phyloP scores from a whole-genome alignment of 2,797 vertebrate genomes.

The Cyprinodon diabolis region DNA sequence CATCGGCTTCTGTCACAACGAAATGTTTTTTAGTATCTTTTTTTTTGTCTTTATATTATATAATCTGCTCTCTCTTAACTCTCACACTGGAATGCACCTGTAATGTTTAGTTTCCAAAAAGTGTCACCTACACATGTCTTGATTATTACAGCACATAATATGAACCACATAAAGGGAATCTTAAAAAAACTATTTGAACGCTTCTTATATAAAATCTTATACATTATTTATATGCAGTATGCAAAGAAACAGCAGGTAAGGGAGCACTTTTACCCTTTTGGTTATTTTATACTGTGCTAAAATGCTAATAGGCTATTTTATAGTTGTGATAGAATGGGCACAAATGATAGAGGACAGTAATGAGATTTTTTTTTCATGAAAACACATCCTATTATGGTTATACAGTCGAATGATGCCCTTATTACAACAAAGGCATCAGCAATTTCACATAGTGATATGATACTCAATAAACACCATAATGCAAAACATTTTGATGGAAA shows the following conservation, averaged over 20 bases:
- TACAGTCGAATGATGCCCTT: constrained; percentile 1
- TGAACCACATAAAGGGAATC: constrained; percentile 23
- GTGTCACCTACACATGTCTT: constrained; percentile 5
- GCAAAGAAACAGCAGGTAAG: constrained; percentile 6
- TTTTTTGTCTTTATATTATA: background rate
- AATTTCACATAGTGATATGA: background rate
- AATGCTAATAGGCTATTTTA: background rate
- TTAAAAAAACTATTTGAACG: constrained; percentile 14
- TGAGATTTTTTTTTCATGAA: constrained; percentile 12
- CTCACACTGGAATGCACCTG: background rate
- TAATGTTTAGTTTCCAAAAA: background rate
- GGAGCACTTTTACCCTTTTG: background rate
- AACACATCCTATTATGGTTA: constrained; percentile 1
- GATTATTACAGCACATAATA: constrained; percentile 24
- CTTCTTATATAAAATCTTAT: constrained; percentile 5
- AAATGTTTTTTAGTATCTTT: no score
- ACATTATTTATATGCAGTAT: background rate
- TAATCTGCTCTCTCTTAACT: background rate
- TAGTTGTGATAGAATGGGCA: background rate
- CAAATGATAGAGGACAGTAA: background rate
- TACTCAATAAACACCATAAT: constrained; percentile 5
- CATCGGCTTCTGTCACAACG: no score
- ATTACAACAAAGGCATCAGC: background rate
- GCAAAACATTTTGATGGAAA: background rate
- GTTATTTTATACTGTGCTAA: background rate